A percentile compares a stretch with the other conserved stretches of the same genome.
phyloP scores from a whole-genome alignment of 2,888 invertebrate genomes.

The Thereva unica region DNA sequence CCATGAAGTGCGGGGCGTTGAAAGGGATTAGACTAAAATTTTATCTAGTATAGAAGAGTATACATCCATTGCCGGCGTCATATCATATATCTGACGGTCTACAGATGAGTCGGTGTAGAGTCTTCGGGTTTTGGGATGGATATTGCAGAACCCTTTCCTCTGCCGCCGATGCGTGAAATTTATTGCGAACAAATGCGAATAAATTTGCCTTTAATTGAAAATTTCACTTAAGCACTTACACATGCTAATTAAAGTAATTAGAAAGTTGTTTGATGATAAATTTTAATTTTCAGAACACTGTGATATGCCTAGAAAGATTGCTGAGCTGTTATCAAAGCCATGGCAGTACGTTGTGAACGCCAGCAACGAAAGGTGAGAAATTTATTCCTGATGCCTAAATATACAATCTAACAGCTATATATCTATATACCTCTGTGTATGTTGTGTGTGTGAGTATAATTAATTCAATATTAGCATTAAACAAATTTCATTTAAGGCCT shows the following conservation, averaged over 20 bases:
- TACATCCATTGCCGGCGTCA: too few relatives aligned
- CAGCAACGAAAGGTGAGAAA: too few relatives aligned
- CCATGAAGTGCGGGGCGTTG: too few relatives aligned
- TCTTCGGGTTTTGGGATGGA: slow-evolving; percentile 9
- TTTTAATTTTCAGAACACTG: slow-evolving; percentile 15
- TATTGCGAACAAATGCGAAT: slow-evolving; percentile 34
- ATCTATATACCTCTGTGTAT: too few relatives aligned
- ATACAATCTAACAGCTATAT: too few relatives aligned
- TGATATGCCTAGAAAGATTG: background rate
- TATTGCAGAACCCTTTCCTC: background rate
- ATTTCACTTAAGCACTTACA: slow-evolving; percentile 33
- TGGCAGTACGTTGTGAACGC: too few relatives aligned
- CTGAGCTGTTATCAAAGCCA: too few relatives aligned
- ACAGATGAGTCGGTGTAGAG: too few relatives aligned
- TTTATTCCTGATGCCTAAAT: too few relatives aligned
- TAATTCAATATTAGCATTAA: slow-evolving; percentile 27
- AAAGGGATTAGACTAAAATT: too few relatives aligned
- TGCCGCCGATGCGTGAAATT: slow-evolving; percentile 33
- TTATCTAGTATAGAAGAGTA: too few relatives aligned
- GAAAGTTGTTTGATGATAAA: slow-evolving; percentile 32
- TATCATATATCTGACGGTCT: too few relatives aligned
- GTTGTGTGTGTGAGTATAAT: background rate
- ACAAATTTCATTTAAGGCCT: slow-evolving; percentile 15
- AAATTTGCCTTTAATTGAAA: slow-evolving; percentile 32
- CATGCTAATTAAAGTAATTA: slow-evolving; percentile 37